These are phyloP conservation scores for Rotaria magnacalcarata DNA, from an alignment of 2,888 invertebrate genomes.

Conservation along the genomic window DNA sequence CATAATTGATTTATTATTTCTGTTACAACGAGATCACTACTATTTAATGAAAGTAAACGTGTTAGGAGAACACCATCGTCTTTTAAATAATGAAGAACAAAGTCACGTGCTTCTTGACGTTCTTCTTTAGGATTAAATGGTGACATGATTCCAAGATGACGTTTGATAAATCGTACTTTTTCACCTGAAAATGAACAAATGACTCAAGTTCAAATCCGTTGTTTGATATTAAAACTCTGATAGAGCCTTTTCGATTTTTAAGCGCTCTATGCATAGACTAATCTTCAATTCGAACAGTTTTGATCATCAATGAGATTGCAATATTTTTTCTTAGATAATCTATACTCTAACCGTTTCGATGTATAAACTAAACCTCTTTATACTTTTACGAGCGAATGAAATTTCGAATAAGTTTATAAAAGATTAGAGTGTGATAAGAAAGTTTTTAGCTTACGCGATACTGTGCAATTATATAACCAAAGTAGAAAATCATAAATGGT, in stretches of 20 bases:
- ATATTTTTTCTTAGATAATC: no score
- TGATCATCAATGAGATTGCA: no score
- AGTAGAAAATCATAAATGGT: slow-evolving; percentile 23
- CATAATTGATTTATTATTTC: slow-evolving; percentile 47
- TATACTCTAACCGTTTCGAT: no score
- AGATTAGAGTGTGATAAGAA: background rate
- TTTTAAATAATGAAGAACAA: slow-evolving; percentile 46
- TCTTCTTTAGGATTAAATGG: slow-evolving; percentile 40
- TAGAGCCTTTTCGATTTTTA: no score
- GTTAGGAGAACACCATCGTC: slow-evolving; percentile 47
- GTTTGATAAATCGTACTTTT: slow-evolving; percentile 40
- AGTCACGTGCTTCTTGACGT: slow-evolving; percentile 42
- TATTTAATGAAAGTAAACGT: slow-evolving; percentile 45
- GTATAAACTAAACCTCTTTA: no score
- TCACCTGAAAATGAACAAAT: background rate
- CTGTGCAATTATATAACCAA: slow-evolving; percentile 20
- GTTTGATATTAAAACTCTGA: no score
- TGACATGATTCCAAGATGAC: slow-evolving; percentile 43
- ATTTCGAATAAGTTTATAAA: no score
- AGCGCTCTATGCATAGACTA: no score
- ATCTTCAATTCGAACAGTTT: no score
- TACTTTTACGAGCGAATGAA: no score
- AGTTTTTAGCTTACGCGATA: background rate
- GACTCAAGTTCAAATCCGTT: no score
- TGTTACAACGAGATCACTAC: slow-evolving; percentile 47